Evolutionary conservation across 1,140 invertebrate species (phyloP).

Genomic region (Myzus persicae): DNA sequence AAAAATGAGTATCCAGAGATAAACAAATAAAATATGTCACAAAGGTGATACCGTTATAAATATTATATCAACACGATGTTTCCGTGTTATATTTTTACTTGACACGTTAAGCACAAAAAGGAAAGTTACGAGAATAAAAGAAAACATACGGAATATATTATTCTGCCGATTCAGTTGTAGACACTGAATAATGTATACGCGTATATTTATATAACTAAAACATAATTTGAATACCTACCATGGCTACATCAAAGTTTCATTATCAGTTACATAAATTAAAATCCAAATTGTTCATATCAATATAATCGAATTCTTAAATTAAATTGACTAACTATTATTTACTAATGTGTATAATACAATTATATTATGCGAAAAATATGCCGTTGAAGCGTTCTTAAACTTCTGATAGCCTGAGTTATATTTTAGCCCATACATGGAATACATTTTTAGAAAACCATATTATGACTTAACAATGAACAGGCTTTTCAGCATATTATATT

Average conservation of each 20-base stretch:
- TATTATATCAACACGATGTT: neutral
- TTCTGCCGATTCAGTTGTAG: neutral
- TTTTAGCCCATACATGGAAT: too few relatives aligned
- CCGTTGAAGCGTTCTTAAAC: neutral
- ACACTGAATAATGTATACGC: neutral
- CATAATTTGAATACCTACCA: neutral
- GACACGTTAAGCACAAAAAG: neutral
- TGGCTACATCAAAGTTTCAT: neutral
- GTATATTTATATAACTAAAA: neutral
- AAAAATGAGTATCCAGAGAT: neutral
- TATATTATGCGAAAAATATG: neutral
- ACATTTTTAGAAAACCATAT: too few relatives aligned
- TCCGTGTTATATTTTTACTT: neutral
- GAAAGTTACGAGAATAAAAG: neutral
- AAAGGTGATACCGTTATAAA: constrained; percentile 20
- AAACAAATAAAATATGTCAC: neutral
- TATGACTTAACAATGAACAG: too few relatives aligned
- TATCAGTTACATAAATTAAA: neutral
- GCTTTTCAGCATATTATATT: too few relatives aligned
- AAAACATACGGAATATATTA: neutral
- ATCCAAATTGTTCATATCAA: neutral
- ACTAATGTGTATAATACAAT: neutral
- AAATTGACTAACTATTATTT: neutral
- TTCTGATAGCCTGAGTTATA: too few relatives aligned
- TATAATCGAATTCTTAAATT: neutral